A percentile compares a stretch with the other conserved stretches of the same genome.
phyloP scores from a whole-genome alignment of 2,888 invertebrate species.

The Ochlodes sylvanus region DNA sequence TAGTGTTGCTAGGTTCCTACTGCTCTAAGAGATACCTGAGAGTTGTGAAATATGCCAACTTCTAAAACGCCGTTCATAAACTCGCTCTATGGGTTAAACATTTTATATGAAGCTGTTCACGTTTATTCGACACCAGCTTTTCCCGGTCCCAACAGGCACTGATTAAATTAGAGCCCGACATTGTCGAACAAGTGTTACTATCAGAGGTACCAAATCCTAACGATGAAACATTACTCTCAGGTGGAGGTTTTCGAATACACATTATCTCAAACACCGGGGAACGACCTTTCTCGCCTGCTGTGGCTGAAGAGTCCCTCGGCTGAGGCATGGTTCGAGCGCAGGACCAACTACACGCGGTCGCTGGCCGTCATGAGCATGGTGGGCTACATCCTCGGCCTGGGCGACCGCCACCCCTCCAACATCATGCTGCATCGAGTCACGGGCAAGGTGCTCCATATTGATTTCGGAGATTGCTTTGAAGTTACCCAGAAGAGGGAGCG shows the following conservation, averaged over 20 bases:
- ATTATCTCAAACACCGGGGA: conserved; percentile 96
- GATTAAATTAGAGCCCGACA: no score
- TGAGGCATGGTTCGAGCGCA: conserved; percentile 97
- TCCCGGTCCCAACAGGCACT: no score
- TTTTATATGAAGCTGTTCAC: no score
- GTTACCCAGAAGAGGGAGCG: conserved; percentile 96
- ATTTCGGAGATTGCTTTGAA: conserved; percentile 99
- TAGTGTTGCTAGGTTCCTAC: no score
- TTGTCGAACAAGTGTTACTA: no score
- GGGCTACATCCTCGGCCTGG: conserved; percentile 98
- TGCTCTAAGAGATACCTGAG: no score
- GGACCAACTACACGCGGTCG: conserved; percentile 99
- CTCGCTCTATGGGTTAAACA: no score
- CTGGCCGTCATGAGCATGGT: conserved; percentile 99
- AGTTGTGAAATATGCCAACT: no score
- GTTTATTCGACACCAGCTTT: no score
- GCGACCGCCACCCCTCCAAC: conserved; percentile 99
- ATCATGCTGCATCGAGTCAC: conserved; percentile 99
- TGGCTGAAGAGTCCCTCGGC: conserved; percentile 99
- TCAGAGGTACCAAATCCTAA: not conserved
- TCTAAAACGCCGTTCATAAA: no score
- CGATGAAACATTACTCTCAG: not conserved
- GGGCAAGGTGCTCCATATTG: conserved; percentile 99
- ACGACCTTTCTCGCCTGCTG: conserved; percentile 95
- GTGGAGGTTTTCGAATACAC: conserved; percentile 92